These are phyloP conservation scores for Ctenoplectra terminalis DNA, from an alignment of 1,140 invertebrate genomes.

Conservation along the genomic window DNA sequence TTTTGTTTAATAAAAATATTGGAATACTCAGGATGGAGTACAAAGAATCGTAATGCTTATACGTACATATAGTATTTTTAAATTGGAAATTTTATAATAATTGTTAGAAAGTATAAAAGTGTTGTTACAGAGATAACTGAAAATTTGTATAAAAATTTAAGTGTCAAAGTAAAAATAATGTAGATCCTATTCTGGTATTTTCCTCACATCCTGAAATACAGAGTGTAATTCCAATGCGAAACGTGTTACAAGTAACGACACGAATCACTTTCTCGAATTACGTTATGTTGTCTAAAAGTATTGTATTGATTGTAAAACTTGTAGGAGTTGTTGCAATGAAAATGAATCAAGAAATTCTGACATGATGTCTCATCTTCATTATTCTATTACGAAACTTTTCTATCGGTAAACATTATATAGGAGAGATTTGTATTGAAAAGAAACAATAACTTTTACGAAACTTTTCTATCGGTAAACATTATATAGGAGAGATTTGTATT, in stretches of 20 bases:
- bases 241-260: constrained; percentile 30
- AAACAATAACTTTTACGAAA: too few species aligned
- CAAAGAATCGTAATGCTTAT: neutral
- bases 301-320: constrained; percentile 20
- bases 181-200: constrained; percentile 6
- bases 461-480: too few species aligned
- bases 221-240: constrained; percentile 22
- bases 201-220: constrained; percentile 16
- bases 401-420: too few species aligned
- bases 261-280: constrained; percentile 44
- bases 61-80: neutral
- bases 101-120: neutral
- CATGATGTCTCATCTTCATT: neutral
- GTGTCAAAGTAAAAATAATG: neutral
- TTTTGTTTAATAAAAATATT: too few species aligned
- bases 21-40: neutral
- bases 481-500: too few species aligned
- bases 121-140: neutral
- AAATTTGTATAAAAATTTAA: neutral
- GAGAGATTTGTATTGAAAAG: too few species aligned
- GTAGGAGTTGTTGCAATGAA: constrained; percentile 10
- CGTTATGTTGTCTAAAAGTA: constrained; percentile 31
- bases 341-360: neutral
- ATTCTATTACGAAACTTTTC: too few species aligned
- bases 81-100: neutral